Conservation (phyloP, 2,113 vertebrate genomes). For the Eira barbara region DNA sequence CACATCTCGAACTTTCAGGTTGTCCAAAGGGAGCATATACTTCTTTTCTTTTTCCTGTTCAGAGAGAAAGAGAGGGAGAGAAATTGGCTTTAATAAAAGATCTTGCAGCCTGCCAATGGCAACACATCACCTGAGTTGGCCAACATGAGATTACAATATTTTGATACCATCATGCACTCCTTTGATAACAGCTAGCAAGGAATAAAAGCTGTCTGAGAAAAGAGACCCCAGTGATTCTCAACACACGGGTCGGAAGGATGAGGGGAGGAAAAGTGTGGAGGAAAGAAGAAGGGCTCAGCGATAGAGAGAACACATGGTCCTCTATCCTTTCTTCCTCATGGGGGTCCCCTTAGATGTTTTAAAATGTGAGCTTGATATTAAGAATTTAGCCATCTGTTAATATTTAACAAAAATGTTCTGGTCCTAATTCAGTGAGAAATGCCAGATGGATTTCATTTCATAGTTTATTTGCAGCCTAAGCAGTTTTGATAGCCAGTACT, state of each 20-base stretch:
- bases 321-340: constrained; percentile 57
- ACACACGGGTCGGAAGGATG: neutral
- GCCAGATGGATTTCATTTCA: constrained; percentile 78
- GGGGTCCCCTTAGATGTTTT: constrained; percentile 69
- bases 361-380: constrained; percentile 72
- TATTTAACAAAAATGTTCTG: constrained; percentile 79
- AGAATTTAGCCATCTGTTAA: constrained; percentile 75
- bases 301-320: constrained; percentile 52
- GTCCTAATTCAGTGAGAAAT: constrained; percentile 78
- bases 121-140: neutral
- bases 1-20: constrained; percentile 89
- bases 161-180: neutral
- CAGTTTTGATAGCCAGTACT: constrained; percentile 74
- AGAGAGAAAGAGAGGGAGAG: constrained; percentile 23
- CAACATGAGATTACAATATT: neutral
- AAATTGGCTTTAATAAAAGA: constrained; percentile 28
- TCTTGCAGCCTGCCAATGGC: neutral
- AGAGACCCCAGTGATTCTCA: constrained; percentile 41
- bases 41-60: constrained; percentile 95
- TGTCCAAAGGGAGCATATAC: constrained; percentile 94
- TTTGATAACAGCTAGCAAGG: constrained; percentile 24
- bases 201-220: constrained; percentile 29
- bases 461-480: constrained; percentile 77
- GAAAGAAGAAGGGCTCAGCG: neutral
- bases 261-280: neutral